Conservation (phyloP, 2,797 vertebrate genomes). For the Vireo griseus region DNA sequence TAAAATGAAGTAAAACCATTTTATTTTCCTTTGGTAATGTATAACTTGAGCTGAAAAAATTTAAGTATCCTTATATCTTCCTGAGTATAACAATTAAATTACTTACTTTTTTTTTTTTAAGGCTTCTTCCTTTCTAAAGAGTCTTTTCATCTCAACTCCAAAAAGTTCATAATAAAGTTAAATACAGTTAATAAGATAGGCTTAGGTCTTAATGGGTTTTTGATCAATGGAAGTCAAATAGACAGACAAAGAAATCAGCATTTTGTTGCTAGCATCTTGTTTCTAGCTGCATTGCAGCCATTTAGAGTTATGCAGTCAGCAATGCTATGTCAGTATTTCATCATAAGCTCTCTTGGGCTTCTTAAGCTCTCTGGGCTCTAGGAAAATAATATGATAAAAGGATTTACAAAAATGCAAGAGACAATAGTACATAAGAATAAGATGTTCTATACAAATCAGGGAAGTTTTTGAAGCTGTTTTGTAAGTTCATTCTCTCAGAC, state of each 20-base stretch:
- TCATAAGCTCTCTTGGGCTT: not conserved
- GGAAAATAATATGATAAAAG: not conserved
- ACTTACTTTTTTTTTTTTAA: not conserved
- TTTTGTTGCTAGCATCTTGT: not conserved
- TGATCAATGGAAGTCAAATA: not conserved
- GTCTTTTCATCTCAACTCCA: not conserved
- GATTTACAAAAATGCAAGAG: not conserved
- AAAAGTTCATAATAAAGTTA: not conserved
- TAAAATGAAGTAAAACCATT: not conserved
- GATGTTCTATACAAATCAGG: not conserved
- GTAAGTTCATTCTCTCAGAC: not conserved
- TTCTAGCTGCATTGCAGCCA: not conserved
- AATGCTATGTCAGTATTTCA: not conserved
- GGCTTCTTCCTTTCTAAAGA: not conserved
- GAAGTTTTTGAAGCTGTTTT: not conserved
- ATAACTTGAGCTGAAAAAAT: not conserved
- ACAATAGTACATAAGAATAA: not conserved
- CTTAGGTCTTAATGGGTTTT: not conserved
- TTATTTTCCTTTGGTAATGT: not conserved
- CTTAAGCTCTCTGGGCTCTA: not conserved
- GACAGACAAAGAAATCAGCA: not conserved
- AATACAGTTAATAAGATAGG: not conserved
- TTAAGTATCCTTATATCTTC: not conserved
- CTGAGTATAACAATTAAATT: not conserved
- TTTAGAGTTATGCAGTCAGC: not conserved